phyloP scores from a whole-genome alignment of 2,888 invertebrate genomes.

The Tachystola acroxantha region DNA sequence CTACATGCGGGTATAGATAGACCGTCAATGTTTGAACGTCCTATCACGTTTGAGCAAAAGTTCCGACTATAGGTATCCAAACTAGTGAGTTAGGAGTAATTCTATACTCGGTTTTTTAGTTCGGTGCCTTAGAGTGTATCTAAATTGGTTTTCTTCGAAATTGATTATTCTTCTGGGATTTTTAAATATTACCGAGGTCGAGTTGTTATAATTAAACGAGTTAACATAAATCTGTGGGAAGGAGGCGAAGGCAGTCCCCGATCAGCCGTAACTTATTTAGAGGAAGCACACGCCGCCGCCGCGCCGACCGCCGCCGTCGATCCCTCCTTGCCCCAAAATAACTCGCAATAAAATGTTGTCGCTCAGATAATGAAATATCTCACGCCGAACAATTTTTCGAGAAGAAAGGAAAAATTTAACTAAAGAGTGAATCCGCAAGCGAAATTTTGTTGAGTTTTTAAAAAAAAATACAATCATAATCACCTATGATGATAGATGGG shows the following conservation, averaged over 20 bases:
- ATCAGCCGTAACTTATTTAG: slow-evolving; percentile 49
- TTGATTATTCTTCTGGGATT: no score
- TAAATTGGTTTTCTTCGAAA: no score
- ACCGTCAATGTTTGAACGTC: no score
- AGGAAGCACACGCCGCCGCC: slow-evolving; percentile 21
- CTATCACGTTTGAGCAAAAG: no score
- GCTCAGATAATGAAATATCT: slow-evolving; percentile 25
- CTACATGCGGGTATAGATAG: no score
- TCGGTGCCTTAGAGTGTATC: no score
- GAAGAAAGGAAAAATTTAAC: slow-evolving; percentile 4
- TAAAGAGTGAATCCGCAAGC: background rate
- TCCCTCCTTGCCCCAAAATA: slow-evolving; percentile 21
- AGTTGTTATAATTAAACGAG: slow-evolving; percentile 40
- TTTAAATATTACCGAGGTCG: no score
- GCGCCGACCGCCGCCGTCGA: slow-evolving; percentile 17
- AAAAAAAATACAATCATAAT: no score
- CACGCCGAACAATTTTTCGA: slow-evolving; percentile 7
- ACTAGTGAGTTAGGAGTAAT: no score
- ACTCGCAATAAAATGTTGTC: slow-evolving; percentile 31
- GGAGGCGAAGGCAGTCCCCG: slow-evolving; percentile 40
- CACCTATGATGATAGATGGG: no score
- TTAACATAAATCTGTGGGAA: slow-evolving; percentile 48
- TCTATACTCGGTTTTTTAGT: no score
- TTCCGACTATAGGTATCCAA: no score
- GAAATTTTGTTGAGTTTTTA: background rate